phyloP scores from a whole-genome alignment of 2,888 invertebrate genomes.

The Ceramica pisi region DNA sequence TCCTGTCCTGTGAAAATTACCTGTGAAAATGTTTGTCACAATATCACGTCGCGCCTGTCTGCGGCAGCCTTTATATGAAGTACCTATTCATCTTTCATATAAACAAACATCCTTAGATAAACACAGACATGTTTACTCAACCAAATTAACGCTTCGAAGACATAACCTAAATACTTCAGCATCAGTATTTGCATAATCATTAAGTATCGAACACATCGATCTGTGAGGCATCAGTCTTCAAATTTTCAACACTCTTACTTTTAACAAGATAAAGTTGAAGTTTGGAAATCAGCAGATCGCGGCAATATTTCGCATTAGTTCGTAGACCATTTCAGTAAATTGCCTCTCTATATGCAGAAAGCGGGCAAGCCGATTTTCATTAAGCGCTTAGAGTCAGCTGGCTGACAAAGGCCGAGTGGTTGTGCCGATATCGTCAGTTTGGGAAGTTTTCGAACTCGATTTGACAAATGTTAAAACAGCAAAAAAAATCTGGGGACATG shows the following conservation, averaged over 20 bases:
- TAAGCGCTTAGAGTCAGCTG: conserved; percentile 78
- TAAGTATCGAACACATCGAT: conserved; percentile 75
- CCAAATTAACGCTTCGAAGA: conserved; percentile 71
- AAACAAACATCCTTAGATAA: conserved; percentile 35
- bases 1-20: too few relatives aligned
- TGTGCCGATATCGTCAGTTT: conserved; percentile 64
- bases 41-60: not conserved
- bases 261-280: conserved; percentile 47
- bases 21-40: not conserved
- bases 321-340: conserved; percentile 84
- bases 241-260: conserved; percentile 30
- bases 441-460: conserved; percentile 42
- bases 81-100: conserved; percentile 6
- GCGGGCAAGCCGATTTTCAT: conserved; percentile 85
- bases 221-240: conserved; percentile 19
- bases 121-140: conserved; percentile 33
- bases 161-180: conserved; percentile 76
- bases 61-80: not conserved
- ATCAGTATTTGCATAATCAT: conserved; percentile 81
- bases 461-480: conserved; percentile 11
- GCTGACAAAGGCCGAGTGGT: conserved; percentile 75
- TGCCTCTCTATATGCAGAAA: conserved; percentile 88
- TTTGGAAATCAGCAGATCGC: conserved; percentile 51
- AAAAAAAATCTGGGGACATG: not conserved
- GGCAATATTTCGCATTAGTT: conserved; percentile 83